Percentiles rank a stretch among this genome's conserved stretches.
These are phyloP conservation scores for Morpho helenor DNA, from an alignment of 2,888 invertebrate genomes.

Conservation along the genomic window DNA sequence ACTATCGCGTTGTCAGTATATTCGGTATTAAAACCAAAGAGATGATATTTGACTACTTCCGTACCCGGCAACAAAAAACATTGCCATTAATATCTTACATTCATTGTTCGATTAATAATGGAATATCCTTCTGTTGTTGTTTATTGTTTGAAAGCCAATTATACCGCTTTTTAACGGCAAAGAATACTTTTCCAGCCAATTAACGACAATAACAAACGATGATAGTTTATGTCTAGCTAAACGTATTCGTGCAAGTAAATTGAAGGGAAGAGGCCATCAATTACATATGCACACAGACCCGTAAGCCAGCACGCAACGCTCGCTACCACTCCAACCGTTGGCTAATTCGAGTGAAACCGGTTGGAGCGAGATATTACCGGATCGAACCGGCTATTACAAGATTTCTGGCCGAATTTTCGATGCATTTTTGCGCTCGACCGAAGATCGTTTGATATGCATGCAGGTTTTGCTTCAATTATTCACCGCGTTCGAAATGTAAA, in stretches of 20 bases:
- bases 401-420: constrained; percentile 33
- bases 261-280: constrained; percentile 55
- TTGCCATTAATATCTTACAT: not conserved
- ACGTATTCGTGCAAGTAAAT: constrained; percentile 38
- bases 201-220: constrained; percentile 31
- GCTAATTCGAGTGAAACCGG: constrained; percentile 41
- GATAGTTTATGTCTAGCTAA: constrained; percentile 35
- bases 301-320: constrained; percentile 48
- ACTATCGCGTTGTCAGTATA: no score
- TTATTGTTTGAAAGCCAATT: not conserved
- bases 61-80: no score
- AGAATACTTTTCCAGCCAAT: constrained; percentile 13
- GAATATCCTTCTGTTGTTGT: not conserved
- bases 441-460: constrained; percentile 16
- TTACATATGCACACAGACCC: constrained; percentile 56
- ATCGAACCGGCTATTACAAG: constrained; percentile 39
- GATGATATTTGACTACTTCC: no score
- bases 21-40: no score
- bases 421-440: constrained; percentile 13
- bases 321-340: constrained; percentile 39
- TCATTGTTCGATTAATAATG: not conserved
- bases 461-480: constrained; percentile 14
- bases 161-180: not conserved
- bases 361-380: constrained; percentile 33
- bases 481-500: constrained; percentile 7